These are phyloP conservation scores for Neoaliturus tenellus DNA, from an alignment of 2,888 invertebrate species.

Conservation along the genomic window DNA sequence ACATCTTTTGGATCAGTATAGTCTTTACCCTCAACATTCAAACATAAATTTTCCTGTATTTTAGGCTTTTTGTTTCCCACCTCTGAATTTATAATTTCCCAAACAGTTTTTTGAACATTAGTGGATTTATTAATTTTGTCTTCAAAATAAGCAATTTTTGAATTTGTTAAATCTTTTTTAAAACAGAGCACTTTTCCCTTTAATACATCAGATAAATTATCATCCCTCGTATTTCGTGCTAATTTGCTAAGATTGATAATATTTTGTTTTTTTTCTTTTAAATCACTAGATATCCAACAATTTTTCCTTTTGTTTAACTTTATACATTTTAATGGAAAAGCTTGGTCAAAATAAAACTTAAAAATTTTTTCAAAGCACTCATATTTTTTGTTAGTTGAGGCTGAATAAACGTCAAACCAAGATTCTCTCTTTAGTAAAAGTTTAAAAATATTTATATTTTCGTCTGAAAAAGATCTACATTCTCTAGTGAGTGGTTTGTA, in stretches of 20 bases:
- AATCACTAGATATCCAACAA: not conserved
- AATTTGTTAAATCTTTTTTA: not conserved
- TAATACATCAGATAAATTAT: not conserved
- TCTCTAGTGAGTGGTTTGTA: not conserved
- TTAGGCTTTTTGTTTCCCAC: conserved; percentile 6
- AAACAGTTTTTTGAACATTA: conserved; percentile 22
- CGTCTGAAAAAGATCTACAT: not conserved
- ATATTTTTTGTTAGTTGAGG: conserved; percentile 4
- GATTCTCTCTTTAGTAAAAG: not conserved
- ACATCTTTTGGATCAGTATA: not conserved
- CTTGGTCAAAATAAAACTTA: conserved; percentile 1
- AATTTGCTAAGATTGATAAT: not conserved
- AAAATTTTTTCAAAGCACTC: not conserved
- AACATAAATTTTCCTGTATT: too few species aligned
- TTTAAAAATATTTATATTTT: not conserved
- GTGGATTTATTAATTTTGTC: not conserved
- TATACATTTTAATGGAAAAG: not conserved
- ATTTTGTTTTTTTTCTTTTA: not conserved
- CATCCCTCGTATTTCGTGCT: not conserved
- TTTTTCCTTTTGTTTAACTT: not conserved
- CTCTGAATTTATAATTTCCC: conserved; percentile 13
- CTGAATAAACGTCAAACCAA: not conserved
- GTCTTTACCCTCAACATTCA: not conserved
- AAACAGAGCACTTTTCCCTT: not conserved
- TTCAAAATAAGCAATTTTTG: not conserved